Base-by-base conservation (phyloP, 2,888 invertebrate species). In the Eilema caniola region DNA sequence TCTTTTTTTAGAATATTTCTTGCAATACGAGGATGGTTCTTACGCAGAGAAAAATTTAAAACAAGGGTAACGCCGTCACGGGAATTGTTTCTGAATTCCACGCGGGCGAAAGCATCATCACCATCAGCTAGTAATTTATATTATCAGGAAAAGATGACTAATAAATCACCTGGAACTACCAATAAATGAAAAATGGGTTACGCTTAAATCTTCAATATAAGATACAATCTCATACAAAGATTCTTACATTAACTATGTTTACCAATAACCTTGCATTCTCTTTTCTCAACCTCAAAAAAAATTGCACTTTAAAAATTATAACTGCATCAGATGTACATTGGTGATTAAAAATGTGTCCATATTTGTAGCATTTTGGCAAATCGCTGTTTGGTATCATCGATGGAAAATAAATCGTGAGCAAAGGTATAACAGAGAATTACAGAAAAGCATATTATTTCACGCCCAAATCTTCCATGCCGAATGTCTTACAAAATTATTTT, bases 101-200 rank as follows among this genome's bases (percentile, higher is more conserved):
- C n/a, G n/a, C n/a, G n/a, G n/a, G n/a, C n/a, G n/a, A n/a, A n/a
- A n/a, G n/a, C n/a, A n/a, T n/a, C n/a, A n/a, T n/a, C n/a, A n/a
- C n/a, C n/a, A n/a, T n/a, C n/a, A n/a, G n/a, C n/a, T n/a, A n/a
- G n/a, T n/a, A n/a, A n/a, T n/a, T n/a, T n/a, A n/a, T n/a, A n/a
- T n/a, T n/a, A n/a, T n/a, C n/a, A n/a, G n/a, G n/a, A 81, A 92
- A 91, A 90, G 86, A 84, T 89, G 85, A 84, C 85, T 88, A 81
- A 90, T 93, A 93, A 91, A 92, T 91, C 88, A 88, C 85, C 85
- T 85, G 86, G 86, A 90, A 86, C 88, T 83, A 89, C 88, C 89
- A 83, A 85, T 88, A 88, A 88, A 81, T 81, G 83, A 82, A 80
- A 85, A 89, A 85, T 85, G 84, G 89, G 87, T 89, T 88, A 87